Evolutionary conservation across 2,113 vertebrate genomes (phyloP).

Genomic region (Struthidea cinerea): DNA sequence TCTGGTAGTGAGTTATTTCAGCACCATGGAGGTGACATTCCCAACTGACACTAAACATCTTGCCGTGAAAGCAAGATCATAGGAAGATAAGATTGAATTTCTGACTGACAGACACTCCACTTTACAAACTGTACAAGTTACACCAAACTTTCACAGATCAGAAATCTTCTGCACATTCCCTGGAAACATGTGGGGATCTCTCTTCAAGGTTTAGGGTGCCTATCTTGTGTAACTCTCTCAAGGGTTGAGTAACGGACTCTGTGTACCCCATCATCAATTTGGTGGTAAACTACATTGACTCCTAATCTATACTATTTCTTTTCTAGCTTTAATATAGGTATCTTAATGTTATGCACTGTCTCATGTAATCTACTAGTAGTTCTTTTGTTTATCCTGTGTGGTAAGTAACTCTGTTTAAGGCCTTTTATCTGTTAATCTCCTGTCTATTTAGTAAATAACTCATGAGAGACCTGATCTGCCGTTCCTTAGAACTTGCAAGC

Average conservation of each 20-base stretch:
- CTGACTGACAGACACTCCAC: not conserved
- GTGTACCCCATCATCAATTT: not conserved
- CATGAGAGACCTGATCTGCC: not conserved
- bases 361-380: not conserved
- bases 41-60: not conserved
- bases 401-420: too few relatives aligned
- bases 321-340: not conserved
- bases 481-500: not conserved
- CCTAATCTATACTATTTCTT: not conserved
- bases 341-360: not conserved
- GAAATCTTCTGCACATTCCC: not conserved
- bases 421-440: not conserved
- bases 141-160: not conserved
- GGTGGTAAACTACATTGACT: not conserved
- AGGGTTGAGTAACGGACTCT: not conserved
- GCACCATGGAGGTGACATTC: not conserved
- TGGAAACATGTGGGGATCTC: not conserved
- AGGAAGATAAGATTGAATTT: not conserved
- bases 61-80: not conserved
- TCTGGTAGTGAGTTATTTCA: not conserved
- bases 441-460: not conserved
- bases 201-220: not conserved
- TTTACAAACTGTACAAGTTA: not conserved
- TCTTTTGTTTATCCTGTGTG: not conserved
- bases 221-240: not conserved